Evolutionary conservation across 2,113 vertebrate genomes (phyloP), one percentile per base, ranked within the genome.

Genomic region (Sapajus apella): DNA sequence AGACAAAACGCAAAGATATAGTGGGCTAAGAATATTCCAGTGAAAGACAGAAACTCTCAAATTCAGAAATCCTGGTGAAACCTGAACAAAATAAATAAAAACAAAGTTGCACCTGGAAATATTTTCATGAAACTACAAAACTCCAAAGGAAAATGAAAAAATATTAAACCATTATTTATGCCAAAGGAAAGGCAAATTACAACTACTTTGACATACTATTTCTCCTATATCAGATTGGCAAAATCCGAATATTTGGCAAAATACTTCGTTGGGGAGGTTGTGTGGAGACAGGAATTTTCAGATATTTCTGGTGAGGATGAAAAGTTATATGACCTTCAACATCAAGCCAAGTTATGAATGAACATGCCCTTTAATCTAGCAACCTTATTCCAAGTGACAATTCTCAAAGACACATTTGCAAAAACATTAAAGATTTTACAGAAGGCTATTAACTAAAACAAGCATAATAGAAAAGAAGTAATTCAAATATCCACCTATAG

Each of bases 51-150:
- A 23, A 50, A 73, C 77, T 45, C 37, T 72, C 75, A 94, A 43
- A 56, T 95, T 82, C 87, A 86, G 95, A 91, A 93, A 82, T 81
- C 17, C 52, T 73, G 70, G 43, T 64, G 50, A 95, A 91, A 97
- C n/a, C 32, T 58, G 80, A 68, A 95, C 17, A 91, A 88, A 87
- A 94, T 77, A 18, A 50, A 82, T 52, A 61, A 77, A 91, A 89
- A 56, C 9, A 66, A 96, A 82, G 12, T 17, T 37, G 50, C 13
- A 52, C 14, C 47, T 82, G 37, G 45, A 93, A 94, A 91, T 87
- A 91, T 66, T 79, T 84, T 93, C 75, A 66, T 66, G 25, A 92
- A 92, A 37, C 30, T 56, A 56, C 27, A 89, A 20, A 80, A 85
- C 32, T 88, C 83, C 35, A 88, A 40, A 93, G 55, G 76, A 86